These are phyloP conservation scores for Dendroctonus valens DNA, from an alignment of 1,140 invertebrate species.

Conservation along the genomic window DNA sequence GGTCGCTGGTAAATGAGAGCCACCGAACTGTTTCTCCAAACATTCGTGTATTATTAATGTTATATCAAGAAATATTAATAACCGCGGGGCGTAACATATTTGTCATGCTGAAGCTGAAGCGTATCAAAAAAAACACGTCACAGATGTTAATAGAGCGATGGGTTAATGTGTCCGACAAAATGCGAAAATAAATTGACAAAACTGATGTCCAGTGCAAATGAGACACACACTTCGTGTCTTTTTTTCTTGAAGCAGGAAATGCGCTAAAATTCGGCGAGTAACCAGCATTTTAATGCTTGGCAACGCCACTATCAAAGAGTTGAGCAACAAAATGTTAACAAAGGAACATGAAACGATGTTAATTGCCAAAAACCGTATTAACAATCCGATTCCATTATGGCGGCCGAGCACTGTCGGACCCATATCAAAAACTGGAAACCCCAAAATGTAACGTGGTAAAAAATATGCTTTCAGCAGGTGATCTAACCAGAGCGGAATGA, in stretches of 20 bases:
- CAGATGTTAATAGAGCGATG: no score
- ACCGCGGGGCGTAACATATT: constrained; percentile 24
- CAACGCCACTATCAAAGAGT: no score
- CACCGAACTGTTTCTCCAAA: constrained; percentile 20
- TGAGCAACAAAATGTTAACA: no score
- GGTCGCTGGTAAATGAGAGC: constrained; percentile 27
- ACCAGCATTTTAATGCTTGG: no score
- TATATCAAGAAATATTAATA: constrained; percentile 33
- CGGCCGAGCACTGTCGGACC: constrained; percentile 4
- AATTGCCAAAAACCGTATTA: no score
- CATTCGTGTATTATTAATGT: constrained; percentile 28
- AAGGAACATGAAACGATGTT: no score
- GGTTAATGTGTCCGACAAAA: background rate
- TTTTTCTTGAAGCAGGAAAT: no score
- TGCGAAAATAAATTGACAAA: background rate
- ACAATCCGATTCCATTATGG: background rate
- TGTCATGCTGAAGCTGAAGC: constrained; percentile 10
- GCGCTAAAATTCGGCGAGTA: no score
- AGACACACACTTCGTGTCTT: no score
- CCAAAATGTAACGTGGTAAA: constrained; percentile 3
- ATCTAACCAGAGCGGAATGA: background rate
- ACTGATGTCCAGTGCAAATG: background rate
- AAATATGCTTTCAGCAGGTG: constrained; percentile 10
- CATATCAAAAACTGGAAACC: constrained; percentile 5
- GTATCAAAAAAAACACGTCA: background rate